phyloP scores from a whole-genome alignment of 37 sponge, comb jelly and placozoan species.

The Spongia lamella region DNA sequence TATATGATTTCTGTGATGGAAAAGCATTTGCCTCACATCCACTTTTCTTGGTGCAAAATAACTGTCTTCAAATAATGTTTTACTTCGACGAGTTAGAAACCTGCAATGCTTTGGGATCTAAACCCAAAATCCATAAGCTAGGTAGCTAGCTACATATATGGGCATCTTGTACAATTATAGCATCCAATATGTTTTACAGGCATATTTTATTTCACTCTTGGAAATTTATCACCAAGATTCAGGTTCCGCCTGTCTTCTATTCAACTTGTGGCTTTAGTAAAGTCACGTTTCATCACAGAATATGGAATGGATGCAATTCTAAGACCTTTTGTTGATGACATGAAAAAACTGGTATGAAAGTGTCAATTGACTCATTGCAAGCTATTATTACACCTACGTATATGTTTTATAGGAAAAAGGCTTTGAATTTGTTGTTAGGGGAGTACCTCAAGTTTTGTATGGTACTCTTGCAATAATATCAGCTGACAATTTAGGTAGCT shows the following conservation, averaged over 20 bases:
- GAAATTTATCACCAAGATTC: conserved; percentile 29
- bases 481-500: no score
- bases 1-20: conserved; percentile 29
- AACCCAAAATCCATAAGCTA: conserved; percentile 12
- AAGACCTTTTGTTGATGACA: conserved; percentile 36
- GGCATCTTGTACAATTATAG: no score
- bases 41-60: background rate
- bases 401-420: conserved; percentile 28
- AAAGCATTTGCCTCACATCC: background rate
- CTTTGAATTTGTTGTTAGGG: background rate
- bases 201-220: conserved; percentile 45
- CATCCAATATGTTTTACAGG: background rate
- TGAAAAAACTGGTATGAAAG: conserved; percentile 46
- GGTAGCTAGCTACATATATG: conserved; percentile 4
- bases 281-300: background rate
- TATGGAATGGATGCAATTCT: conserved; percentile 31
- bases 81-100: conserved; percentile 31
- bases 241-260: conserved; percentile 26
- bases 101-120: conserved; percentile 29
- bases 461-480: conserved; percentile 32
- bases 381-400: no score
- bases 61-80: conserved; percentile 12
- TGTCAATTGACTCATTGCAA: no score
- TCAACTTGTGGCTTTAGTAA: conserved; percentile 17
- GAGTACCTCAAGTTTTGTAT: background rate